Conservation (phyloP, 2,888 invertebrate species). For the Drosophila nigricruria region DNA sequence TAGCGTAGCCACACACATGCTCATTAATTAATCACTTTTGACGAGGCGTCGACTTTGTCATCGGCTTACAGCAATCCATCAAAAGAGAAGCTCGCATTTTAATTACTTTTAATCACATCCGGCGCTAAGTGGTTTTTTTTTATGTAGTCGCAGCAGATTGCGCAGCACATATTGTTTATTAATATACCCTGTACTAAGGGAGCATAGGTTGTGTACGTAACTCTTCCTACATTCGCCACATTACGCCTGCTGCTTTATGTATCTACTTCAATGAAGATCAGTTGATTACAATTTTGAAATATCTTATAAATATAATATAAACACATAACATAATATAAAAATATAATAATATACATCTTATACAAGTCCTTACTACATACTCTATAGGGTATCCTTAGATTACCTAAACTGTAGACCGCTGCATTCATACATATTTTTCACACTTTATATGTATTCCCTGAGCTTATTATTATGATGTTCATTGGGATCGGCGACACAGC, state of each 20-base stretch:
- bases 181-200: constrained; percentile 6
- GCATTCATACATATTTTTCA: constrained; percentile 30
- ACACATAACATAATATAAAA: no score
- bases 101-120: constrained; percentile 70
- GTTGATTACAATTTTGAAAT: no score
- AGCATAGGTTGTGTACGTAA: neutral
- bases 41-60: constrained; percentile 40
- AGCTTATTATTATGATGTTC: constrained; percentile 68
- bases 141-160: constrained; percentile 11
- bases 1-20: neutral
- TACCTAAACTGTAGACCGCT: neutral
- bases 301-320: no score
- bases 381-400: constrained; percentile 15
- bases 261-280: no score
- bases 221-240: neutral
- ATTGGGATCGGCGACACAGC: constrained; percentile 29
- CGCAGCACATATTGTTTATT: constrained; percentile 10
- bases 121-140: constrained; percentile 30
- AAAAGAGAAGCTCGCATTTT: constrained; percentile 51
- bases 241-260: neutral
- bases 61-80: constrained; percentile 51
- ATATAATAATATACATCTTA: neutral
- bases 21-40: constrained; percentile 68
- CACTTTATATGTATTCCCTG: constrained; percentile 52
- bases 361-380: neutral